Base-by-base conservation (phyloP, 2,113 vertebrate species). In the Scopus umbretta region DNA sequence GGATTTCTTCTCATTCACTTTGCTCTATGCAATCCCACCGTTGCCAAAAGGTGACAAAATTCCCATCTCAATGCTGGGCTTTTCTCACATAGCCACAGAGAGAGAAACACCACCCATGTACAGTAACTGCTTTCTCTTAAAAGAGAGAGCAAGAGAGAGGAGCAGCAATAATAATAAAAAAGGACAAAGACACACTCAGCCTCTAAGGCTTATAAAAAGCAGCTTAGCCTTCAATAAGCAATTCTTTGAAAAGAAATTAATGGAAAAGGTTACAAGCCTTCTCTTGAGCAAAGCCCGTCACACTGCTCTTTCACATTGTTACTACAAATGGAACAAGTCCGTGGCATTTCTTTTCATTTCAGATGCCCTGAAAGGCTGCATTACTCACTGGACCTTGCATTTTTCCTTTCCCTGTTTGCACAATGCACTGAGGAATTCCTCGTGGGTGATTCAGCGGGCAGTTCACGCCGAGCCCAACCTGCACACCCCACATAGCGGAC, bases 221-320 rank as follows among this genome's bases (percentile, higher is more conserved):
- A 88, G 90, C 89, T 96, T 88, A 96, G 86, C 55, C 66, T 89
- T 93, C 88, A 89, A 95, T 95, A 97, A 93, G 76, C 87, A 94
- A 94, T 93, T 93, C 71, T 95, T 97, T 95, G 96, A 91, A 90
- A 92, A 90, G 27, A 96, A 96, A 97, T 95, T 92, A 97, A 95
- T 90, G 91, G 88, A 93, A 97, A 97, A 96, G 93, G 92, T 96
- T 97, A 95, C 81, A 80, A 94, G 95, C 85, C 49, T 23, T 53
- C 50, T 85, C 76, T 92, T 43, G 85, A 90, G 73, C 62, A 32
- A 70, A 89, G 78, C 59, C 50, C 10, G 14, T 94, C 87, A 90
- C 76, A 42, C 81, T 92, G 94, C 87, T 95, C 93, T 96, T 96
- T 97, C 95, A 87, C 92, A 90, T 94, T 2, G 0, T 80, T 91